Evolutionary conservation across 2,797 vertebrate species (phyloP).

Genomic region (Squalus acanthias): DNA sequence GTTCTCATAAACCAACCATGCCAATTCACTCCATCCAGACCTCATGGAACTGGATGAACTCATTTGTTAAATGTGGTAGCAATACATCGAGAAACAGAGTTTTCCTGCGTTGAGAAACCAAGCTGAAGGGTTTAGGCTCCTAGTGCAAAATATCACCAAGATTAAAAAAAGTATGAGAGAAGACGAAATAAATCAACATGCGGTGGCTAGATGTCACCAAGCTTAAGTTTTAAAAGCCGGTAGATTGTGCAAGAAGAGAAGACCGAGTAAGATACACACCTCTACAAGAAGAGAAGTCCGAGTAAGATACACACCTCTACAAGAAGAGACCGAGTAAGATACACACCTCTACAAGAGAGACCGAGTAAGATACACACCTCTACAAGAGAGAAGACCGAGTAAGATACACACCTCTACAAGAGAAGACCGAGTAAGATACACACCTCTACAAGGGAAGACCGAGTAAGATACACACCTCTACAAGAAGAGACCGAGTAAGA

Average conservation of each 20-base stretch:
- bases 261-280: not conserved
- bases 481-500: not conserved
- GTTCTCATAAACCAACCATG: not conserved
- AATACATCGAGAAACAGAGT: not conserved
- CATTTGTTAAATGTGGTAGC: not conserved
- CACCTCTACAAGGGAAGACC: not conserved
- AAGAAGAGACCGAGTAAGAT: not conserved
- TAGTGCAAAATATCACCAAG: not conserved
- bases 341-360: not conserved
- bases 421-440: not conserved
- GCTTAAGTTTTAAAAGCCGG: not conserved
- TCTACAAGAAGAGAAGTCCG: too few species aligned
- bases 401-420: not conserved
- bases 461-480: not conserved
- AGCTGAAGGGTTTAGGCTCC: not conserved
- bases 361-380: not conserved
- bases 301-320: not conserved
- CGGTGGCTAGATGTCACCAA: not conserved
- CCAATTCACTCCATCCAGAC: not conserved
- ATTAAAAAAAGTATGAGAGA: not conserved
- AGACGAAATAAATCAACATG: not conserved
- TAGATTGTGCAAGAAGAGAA: not conserved
- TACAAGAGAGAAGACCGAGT: not conserved
- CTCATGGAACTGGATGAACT: not conserved
- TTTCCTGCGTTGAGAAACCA: not conserved